Percentiles rank a stretch among this genome's conserved stretches.
Evolutionary conservation across 1,140 invertebrate species (phyloP).

Genomic region (Epicauta chinensis): DNA sequence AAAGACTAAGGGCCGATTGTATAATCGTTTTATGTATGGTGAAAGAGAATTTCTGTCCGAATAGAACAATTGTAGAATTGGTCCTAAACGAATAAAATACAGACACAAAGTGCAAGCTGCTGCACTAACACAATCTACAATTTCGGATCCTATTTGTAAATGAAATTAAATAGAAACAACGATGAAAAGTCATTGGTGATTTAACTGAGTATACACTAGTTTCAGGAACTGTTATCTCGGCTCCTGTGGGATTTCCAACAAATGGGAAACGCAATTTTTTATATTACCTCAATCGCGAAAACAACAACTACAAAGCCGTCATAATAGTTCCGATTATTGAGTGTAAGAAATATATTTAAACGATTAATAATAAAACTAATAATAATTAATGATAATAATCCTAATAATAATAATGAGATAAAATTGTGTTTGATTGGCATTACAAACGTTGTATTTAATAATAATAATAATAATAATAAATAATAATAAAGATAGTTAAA

Average conservation of each 20-base stretch:
- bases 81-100: constrained; percentile 23
- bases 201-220: constrained; percentile 31
- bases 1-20: too few relatives aligned
- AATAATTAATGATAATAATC: constrained; percentile 4
- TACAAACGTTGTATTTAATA: constrained; percentile 26
- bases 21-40: too few relatives aligned
- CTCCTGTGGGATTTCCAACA: not conserved
- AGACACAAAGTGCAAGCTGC: constrained; percentile 24
- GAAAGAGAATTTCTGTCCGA: too few relatives aligned
- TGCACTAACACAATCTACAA: constrained; percentile 20
- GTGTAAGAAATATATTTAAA: constrained; percentile 5
- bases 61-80: constrained; percentile 17
- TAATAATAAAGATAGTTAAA: constrained; percentile 18
- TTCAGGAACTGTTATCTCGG: too few relatives aligned
- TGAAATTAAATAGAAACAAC: constrained; percentile 1
- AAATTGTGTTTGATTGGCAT: constrained; percentile 25
- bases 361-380: too few relatives aligned
- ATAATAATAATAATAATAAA: too few relatives aligned
- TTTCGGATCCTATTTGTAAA: too few relatives aligned
- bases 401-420: constrained; percentile 1
- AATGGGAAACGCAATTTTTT: too few relatives aligned
- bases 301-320: not conserved
- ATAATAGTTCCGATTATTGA: constrained; percentile 15
- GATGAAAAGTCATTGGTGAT: constrained; percentile 24
- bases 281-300: too few relatives aligned